Percentiles rank a stretch among this genome's conserved stretches.
phyloP scores from a whole-genome alignment of 1,140 invertebrate species.

The Drosophila pandora region DNA sequence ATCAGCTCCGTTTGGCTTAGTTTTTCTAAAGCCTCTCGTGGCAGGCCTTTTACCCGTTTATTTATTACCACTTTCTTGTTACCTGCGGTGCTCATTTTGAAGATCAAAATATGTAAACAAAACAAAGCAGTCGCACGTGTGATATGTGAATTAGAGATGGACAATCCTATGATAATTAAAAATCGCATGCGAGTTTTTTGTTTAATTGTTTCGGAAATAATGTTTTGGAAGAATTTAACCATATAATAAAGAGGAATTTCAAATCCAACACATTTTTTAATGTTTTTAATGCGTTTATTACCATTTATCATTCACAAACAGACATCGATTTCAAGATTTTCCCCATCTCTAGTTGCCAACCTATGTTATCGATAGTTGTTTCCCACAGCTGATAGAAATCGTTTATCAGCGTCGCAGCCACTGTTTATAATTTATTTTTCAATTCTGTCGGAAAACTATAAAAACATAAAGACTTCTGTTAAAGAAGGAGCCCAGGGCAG shows the following conservation, averaged over 20 bases:
- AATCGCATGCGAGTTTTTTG: neutral
- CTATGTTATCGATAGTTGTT: neutral
- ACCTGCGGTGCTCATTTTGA: slow-evolving; percentile 34
- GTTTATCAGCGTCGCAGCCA: slow-evolving; percentile 6
- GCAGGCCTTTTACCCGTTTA: slow-evolving; percentile 44
- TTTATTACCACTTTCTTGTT: slow-evolving; percentile 68
- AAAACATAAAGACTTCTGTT: neutral
- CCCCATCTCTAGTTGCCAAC: neutral
- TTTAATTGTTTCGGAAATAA: neutral
- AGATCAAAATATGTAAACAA: slow-evolving; percentile 1
- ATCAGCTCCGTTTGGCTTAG: slow-evolving; percentile 6
- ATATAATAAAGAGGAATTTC: too few species aligned
- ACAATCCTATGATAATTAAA: neutral
- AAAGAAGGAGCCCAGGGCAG: slow-evolving; percentile 4
- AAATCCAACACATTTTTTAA: too few species aligned
- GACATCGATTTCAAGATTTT: neutral
- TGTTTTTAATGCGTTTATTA: too few species aligned
- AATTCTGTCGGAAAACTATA: slow-evolving; percentile 3
- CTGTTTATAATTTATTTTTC: slow-evolving; percentile 39
- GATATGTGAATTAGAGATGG: slow-evolving; percentile 1
- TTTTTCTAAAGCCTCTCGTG: slow-evolving; percentile 3
- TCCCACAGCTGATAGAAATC: neutral
- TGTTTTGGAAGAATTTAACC: too few species aligned
- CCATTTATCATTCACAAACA: too few species aligned
- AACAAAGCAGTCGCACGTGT: neutral